phyloP scores from a whole-genome alignment of 2,797 vertebrate species.

The Sphenopsis melanotis region DNA sequence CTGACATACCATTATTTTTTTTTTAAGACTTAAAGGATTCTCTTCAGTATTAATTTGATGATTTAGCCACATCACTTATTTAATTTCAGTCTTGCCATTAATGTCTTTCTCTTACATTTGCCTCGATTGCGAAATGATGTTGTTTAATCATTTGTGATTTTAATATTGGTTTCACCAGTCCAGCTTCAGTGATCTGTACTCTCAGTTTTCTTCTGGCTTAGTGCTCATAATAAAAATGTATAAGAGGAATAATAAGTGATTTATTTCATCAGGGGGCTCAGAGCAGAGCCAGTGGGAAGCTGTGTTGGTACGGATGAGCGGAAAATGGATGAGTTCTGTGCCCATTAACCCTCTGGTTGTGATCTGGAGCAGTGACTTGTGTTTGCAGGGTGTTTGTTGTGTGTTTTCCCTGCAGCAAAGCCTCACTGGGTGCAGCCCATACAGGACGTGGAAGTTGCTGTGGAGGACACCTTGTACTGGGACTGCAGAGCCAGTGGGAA shows the following conservation, averaged over 20 bases:
- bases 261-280: not conserved
- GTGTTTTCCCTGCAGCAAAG: slow-evolving; percentile 78
- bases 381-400: not conserved
- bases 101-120: not conserved
- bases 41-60: slow-evolving; percentile 7
- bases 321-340: not conserved
- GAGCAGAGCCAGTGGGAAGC: not conserved
- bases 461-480: slow-evolving; percentile 88
- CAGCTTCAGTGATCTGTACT: not conserved
- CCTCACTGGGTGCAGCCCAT: slow-evolving; percentile 91
- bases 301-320: not conserved
- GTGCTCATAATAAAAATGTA: not conserved
- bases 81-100: not conserved
- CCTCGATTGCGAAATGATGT: not conserved
- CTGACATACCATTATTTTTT: not conserved
- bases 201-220: not conserved
- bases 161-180: not conserved
- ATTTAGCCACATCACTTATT: not conserved
- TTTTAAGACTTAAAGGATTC: slow-evolving; percentile 8
- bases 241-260: not conserved
- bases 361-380: not conserved
- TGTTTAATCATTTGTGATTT: not conserved
- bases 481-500: slow-evolving; percentile 92
- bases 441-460: slow-evolving; percentile 80
- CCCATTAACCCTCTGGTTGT: not conserved